Evolutionary conservation across 2,888 invertebrate genomes (phyloP).

Genomic region (Pristionchus exspectatus): DNA sequence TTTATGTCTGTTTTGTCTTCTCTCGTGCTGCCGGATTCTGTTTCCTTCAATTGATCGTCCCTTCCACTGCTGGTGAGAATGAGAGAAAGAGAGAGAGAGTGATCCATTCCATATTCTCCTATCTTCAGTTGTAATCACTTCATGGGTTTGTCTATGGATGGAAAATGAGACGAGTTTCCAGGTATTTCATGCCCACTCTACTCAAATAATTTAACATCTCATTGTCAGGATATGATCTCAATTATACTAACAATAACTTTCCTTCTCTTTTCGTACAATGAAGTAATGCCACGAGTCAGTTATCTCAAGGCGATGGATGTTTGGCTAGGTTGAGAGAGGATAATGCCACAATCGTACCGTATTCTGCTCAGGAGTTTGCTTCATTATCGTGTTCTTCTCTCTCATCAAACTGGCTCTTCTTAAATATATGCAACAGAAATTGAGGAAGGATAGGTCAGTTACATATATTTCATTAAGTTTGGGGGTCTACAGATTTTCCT

Average conservation of each 20-base stretch:
- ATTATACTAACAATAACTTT: conserved; percentile 78
- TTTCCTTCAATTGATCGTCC: conserved; percentile 72
- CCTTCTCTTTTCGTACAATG: conserved; percentile 78
- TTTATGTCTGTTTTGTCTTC: conserved; percentile 78
- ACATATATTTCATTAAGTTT: neutral
- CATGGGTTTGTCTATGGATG: conserved; percentile 79
- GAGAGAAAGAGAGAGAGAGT: too few relatives aligned
- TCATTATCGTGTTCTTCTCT: conserved; percentile 78
- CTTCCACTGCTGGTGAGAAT: conserved; percentile 42
- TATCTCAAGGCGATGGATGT: conserved; percentile 76
- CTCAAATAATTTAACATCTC: conserved; percentile 51
- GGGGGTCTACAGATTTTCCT: neutral
- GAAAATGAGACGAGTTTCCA: conserved; percentile 75
- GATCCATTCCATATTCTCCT: conserved; percentile 58
- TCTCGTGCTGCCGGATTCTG: conserved; percentile 77
- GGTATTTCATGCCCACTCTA: conserved; percentile 54
- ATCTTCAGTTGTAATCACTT: conserved; percentile 78
- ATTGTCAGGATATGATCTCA: conserved; percentile 78
- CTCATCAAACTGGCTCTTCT: conserved; percentile 77
- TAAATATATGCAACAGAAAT: conserved; percentile 76
- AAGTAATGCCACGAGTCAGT: conserved; percentile 78
- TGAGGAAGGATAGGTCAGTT: conserved; percentile 68
- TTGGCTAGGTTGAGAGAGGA: conserved; percentile 60
- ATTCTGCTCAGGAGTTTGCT: conserved; percentile 73
- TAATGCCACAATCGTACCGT: neutral